Evolutionary conservation across 2,797 vertebrate species (phyloP).

Genomic region (Crotalus adamanteus): DNA sequence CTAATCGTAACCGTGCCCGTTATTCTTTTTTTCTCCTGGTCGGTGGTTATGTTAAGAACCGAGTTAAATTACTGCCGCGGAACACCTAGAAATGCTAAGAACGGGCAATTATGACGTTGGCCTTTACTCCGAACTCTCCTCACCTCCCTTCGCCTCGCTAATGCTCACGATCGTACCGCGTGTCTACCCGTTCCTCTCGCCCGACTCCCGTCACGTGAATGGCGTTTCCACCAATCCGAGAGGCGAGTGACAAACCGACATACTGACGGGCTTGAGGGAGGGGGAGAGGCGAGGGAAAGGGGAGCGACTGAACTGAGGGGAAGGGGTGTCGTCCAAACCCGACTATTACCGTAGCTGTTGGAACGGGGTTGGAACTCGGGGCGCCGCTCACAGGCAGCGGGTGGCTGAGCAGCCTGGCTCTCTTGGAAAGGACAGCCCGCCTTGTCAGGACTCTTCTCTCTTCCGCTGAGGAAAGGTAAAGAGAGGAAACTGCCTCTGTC

Average conservation of each 20-base stretch:
- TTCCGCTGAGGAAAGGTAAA: slow-evolving; percentile 49
- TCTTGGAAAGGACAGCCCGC: neutral
- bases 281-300: slow-evolving; percentile 51
- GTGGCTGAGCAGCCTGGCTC: slow-evolving; percentile 8
- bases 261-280: slow-evolving; percentile 30
- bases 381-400: neutral
- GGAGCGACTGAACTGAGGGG: slow-evolving; percentile 57
- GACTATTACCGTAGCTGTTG: slow-evolving; percentile 27
- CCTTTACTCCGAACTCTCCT: fast-evolving
- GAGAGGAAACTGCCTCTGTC: neutral
- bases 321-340: slow-evolving; percentile 58
- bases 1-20: slow-evolving; percentile 8
- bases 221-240: slow-evolving; percentile 55
- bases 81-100: slow-evolving; percentile 42
- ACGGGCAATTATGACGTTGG: slow-evolving; percentile 7
- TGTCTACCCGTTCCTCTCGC: slow-evolving; percentile 19
- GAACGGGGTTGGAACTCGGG: slow-evolving; percentile 27
- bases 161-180: slow-evolving; percentile 15
- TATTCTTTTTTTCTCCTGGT: neutral
- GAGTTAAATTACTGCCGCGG: slow-evolving; percentile 2
- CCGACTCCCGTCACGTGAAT: slow-evolving; percentile 55
- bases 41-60: neutral
- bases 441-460: slow-evolving; percentile 14
- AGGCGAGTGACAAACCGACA: neutral
- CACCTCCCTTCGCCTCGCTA: neutral